A percentile compares a stretch with the other conserved stretches of the same genome.
phyloP scores from a whole-genome alignment of 1,140 invertebrate species.

The Globodera rostochiensis region DNA sequence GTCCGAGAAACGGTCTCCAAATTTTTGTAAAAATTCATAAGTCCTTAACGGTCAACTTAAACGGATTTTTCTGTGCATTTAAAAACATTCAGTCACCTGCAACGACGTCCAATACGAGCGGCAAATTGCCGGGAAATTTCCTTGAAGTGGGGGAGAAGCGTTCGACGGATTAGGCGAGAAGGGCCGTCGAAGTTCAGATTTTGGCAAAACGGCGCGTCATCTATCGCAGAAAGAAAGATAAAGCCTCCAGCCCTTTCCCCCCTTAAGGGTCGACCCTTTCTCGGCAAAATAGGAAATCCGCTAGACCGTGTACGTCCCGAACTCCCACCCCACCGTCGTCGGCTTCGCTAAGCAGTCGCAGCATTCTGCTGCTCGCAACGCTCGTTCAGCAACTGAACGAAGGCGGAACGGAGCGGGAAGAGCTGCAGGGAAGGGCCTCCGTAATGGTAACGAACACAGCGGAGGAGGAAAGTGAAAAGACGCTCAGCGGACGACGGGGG shows the following conservation, averaged over 20 bases:
- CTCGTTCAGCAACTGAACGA: slow-evolving; percentile 6
- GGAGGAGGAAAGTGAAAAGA: slow-evolving; percentile 11
- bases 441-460: slow-evolving; percentile 24
- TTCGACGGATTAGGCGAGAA: neutral
- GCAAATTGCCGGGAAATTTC: neutral
- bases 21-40: neutral
- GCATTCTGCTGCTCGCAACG: slow-evolving; percentile 25
- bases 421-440: slow-evolving; percentile 18
- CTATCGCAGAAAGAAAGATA: neutral
- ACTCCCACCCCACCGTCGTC: neutral
- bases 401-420: slow-evolving; percentile 17
- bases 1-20: neutral
- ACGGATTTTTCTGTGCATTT: neutral
- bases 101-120: neutral
- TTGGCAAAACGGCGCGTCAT: slow-evolving; percentile 1
- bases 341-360: slow-evolving; percentile 2
- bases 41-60: no score
- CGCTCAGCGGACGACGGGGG: neutral
- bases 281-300: no score
- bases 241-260: no score
- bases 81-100: neutral
- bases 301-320: neutral
- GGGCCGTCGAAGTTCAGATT: neutral
- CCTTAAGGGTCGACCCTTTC: no score
- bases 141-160: slow-evolving; percentile 5